phyloP scores from a whole-genome alignment of 2,113 vertebrate genomes.

The Poecilia latipinna region DNA sequence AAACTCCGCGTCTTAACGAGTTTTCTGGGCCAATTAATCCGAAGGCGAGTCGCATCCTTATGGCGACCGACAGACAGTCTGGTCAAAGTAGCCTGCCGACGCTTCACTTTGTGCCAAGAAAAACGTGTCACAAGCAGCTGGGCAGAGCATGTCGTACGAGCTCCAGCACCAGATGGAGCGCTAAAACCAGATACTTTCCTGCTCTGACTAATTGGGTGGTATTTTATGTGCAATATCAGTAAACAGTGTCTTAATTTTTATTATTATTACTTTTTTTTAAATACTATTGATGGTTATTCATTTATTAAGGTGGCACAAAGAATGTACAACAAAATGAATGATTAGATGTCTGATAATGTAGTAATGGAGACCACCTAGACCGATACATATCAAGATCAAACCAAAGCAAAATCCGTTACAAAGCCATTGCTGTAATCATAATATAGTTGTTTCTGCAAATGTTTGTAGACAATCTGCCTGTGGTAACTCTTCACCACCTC shows the following conservation, averaged over 20 bases:
- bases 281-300: neutral
- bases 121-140: constrained; percentile 88
- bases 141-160: constrained; percentile 79
- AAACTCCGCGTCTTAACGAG: constrained; percentile 50
- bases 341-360: neutral
- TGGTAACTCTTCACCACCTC: too few relatives aligned
- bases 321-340: neutral
- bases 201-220: neutral
- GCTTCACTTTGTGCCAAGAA: constrained; percentile 79
- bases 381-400: neutral
- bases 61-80: constrained; percentile 66
- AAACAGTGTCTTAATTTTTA: neutral
- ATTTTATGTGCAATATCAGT: neutral
- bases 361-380: neutral
- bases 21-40: constrained; percentile 55
- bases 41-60: constrained; percentile 58
- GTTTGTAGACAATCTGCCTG: too few relatives aligned
- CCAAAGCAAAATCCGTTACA: neutral
- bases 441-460: neutral
- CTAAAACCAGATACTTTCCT: constrained; percentile 52
- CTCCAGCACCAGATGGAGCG: constrained; percentile 85
- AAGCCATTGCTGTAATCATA: neutral
- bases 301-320: neutral
- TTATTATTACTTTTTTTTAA: neutral
- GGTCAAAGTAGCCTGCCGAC: constrained; percentile 63